Percentiles rank a stretch among this genome's conserved stretches.
These are phyloP conservation scores for Climacteris rufus DNA, from an alignment of 2,113 vertebrate genomes.

Conservation along the genomic window DNA sequence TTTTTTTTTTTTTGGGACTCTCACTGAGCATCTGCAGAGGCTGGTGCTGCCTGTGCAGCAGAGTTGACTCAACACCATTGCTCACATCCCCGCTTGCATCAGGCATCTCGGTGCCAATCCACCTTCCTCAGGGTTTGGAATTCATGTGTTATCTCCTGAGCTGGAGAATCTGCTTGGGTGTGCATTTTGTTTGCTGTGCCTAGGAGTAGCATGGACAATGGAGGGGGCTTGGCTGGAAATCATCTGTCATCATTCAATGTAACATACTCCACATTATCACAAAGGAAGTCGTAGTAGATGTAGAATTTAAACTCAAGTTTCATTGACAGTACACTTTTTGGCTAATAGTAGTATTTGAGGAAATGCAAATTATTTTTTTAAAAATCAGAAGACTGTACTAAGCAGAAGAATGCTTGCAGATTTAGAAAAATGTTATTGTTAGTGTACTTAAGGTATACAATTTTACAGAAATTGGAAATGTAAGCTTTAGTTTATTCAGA, in stretches of 20 bases:
- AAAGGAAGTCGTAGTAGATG: neutral
- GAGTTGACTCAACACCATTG: neutral
- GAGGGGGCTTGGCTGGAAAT: neutral
- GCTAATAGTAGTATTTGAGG: neutral
- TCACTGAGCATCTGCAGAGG: neutral
- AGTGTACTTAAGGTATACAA: neutral
- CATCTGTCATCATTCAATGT: neutral
- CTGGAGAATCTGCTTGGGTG: neutral
- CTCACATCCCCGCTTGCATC: neutral
- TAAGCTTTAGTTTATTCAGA: neutral
- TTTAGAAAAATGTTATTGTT: neutral
- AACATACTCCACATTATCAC: neutral
- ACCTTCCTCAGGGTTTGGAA: neutral
- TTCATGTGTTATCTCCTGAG: neutral
- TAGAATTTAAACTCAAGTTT: neutral
- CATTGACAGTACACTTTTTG: neutral
- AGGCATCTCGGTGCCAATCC: neutral
- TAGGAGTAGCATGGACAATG: neutral
- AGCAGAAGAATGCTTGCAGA: neutral
- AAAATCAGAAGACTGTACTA: neutral
- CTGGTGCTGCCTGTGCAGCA: neutral
- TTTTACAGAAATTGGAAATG: neutral
- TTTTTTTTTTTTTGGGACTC: no score
- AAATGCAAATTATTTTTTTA: neutral
- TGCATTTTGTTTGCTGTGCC: neutral